phyloP scores from a whole-genome alignment of 1,140 invertebrate species.

The Battus philenor region DNA sequence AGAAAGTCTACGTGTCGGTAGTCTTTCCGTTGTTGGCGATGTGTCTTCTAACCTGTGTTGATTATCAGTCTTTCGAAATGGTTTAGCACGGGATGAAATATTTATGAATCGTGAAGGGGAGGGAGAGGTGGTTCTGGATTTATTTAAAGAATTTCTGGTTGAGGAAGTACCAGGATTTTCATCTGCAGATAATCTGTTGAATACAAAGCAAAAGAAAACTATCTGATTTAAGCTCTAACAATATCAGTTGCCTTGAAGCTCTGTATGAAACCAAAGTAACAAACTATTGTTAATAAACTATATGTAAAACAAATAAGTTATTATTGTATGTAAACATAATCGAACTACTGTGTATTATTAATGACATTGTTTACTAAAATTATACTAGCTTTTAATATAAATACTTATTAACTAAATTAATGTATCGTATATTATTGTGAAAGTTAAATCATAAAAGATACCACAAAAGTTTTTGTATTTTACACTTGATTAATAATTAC shows the following conservation, averaged over 20 bases:
- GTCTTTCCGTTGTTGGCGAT: slow-evolving; percentile 45
- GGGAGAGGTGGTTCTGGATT: slow-evolving; percentile 35
- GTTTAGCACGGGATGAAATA: slow-evolving; percentile 64
- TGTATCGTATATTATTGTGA: not conserved
- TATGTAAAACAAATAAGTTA: slow-evolving; percentile 14
- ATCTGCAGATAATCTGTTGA: slow-evolving; percentile 75
- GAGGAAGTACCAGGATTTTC: slow-evolving; percentile 62
- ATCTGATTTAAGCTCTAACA: slow-evolving; percentile 60
- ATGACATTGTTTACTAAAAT: too few relatives aligned
- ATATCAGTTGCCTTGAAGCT: slow-evolving; percentile 11
- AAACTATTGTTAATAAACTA: slow-evolving; percentile 18
- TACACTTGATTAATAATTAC: not conserved
- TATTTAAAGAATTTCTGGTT: slow-evolving; percentile 44
- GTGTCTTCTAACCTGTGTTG: slow-evolving; percentile 42
- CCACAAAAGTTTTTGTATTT: slow-evolving; percentile 59
- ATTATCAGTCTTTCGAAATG: slow-evolving; percentile 68
- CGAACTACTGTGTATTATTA: slow-evolving; percentile 4
- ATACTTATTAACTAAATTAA: slow-evolving; percentile 24
- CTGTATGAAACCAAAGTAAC: slow-evolving; percentile 1
- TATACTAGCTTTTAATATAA: not conserved
- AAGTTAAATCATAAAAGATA: slow-evolving; percentile 39
- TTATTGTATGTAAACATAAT: slow-evolving; percentile 18
- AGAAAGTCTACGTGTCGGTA: slow-evolving; percentile 37
- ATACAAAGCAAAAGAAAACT: slow-evolving; percentile 72
- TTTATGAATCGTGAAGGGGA: slow-evolving; percentile 49